These are phyloP conservation scores for Palythoa heliodiscus DNA, from an alignment of 92 coral and sea anemone genomes.

Conservation along the genomic window DNA sequence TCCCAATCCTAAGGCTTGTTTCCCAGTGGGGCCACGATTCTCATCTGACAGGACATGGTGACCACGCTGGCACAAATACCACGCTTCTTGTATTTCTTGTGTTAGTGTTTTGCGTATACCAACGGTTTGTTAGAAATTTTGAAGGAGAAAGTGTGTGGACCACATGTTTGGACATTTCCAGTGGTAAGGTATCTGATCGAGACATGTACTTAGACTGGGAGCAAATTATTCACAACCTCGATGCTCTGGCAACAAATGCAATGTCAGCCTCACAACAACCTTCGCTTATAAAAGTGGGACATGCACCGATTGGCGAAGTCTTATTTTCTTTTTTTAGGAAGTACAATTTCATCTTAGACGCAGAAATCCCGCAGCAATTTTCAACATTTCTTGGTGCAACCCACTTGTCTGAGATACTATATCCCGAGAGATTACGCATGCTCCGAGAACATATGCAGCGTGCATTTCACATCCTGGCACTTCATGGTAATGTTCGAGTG, in stretches of 20 bases:
- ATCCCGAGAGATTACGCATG: slow-evolving; percentile 65
- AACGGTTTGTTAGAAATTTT: slow-evolving; percentile 57
- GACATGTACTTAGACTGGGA: slow-evolving; percentile 51
- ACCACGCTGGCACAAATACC: slow-evolving; percentile 68
- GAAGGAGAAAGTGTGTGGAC: slow-evolving; percentile 49
- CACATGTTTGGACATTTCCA: slow-evolving; percentile 50
- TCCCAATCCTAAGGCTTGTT: slow-evolving; percentile 79
- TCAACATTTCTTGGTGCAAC: slow-evolving; percentile 67
- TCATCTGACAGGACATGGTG: slow-evolving; percentile 80
- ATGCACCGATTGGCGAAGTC: slow-evolving; percentile 70
- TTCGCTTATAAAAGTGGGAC: slow-evolving; percentile 44
- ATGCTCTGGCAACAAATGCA: background rate
- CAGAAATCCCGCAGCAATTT: slow-evolving; percentile 66
- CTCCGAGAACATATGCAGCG: slow-evolving; percentile 95
- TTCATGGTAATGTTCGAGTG: slow-evolving; percentile 74
- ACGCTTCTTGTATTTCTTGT: slow-evolving; percentile 77
- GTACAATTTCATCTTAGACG: slow-evolving; percentile 54
- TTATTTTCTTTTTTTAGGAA: slow-evolving; percentile 77
- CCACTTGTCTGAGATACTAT: slow-evolving; percentile 70
- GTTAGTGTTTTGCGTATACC: slow-evolving; percentile 68
- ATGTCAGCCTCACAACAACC: background rate
- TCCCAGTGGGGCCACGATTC: slow-evolving; percentile 84
- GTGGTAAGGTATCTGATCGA: slow-evolving; percentile 46
- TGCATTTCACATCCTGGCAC: slow-evolving; percentile 86
- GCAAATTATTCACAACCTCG: slow-evolving; percentile 28